Base-by-base conservation (phyloP, 2,797 vertebrate genomes). In the Bradypodion pumilum region DNA sequence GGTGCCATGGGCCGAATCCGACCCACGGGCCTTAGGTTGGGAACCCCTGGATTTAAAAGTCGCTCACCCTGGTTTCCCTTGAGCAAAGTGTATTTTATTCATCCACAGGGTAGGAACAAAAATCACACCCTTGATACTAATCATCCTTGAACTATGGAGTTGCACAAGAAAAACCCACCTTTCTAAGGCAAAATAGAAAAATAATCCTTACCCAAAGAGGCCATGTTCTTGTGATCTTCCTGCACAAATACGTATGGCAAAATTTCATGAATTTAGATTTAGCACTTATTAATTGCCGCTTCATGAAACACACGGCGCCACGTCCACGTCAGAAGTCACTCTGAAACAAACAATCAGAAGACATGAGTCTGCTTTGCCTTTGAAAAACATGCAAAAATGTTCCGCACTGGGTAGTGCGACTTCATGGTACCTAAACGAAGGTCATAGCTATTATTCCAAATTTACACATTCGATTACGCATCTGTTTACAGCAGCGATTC, bases 191-290 rank as follows among this genome's bases (percentile, higher is more conserved):
- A 59, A 19, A 16, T 13, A 4, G 7, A 49, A 59, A 44, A 27
- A 19, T 40, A 42, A 69, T 59, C 37, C 62, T 83, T 77, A 83
- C 82, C 82, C 5, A 83, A 32, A 3, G 49, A 59, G n/a, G 82
- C 65, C 82, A 83, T 83, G n/a, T 59, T 60, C 29, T 63, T 77
- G 29, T n/a, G 49, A 69, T 77, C 69, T 65, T 83, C 52, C 9
- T 83, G 49, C 49, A 60, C 42, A 59, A 44, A 29, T 2, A 21
- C 12, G 21, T n/a, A 5, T 10, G 23, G 42, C 59, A n/a, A 25
- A 56, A 27, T 69, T 40, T 77, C 82, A 77, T 77, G 21, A 3
- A n/a, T 77, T 27, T 27, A 52, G 29, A 21, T 4, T 46, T 60
- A 59, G 10, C 40, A 6, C 12, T 42, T 42, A 19, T 42, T 59